Evolutionary conservation across 2,113 vertebrate species (phyloP).

Genomic region (Ictalurus furcatus): DNA sequence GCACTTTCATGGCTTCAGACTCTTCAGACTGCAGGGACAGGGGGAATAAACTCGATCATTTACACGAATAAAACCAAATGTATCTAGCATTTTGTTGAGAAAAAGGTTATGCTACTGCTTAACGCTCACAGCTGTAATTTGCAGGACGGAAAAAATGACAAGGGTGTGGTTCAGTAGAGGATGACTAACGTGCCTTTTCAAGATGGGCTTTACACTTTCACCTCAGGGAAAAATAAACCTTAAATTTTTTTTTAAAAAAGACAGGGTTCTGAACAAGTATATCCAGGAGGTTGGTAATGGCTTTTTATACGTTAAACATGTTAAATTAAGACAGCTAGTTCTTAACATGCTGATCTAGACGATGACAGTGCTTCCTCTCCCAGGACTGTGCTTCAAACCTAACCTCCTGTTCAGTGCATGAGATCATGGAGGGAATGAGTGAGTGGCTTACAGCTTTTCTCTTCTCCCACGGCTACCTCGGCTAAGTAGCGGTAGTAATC

Average conservation of each 20-base stretch:
- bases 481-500: slow-evolving; percentile 97
- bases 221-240: not conserved
- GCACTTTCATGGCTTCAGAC: not conserved
- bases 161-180: slow-evolving; percentile 1
- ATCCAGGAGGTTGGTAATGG: not conserved
- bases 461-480: slow-evolving; percentile 83
- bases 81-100: not conserved
- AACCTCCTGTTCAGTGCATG: not conserved
- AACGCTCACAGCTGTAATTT: not conserved
- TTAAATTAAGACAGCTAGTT: not conserved
- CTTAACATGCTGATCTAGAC: not conserved
- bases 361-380: not conserved
- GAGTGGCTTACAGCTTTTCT: slow-evolving; percentile 78
- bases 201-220: not conserved
- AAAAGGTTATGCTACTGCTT: not conserved
- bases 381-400: not conserved
- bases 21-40: not conserved
- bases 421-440: not conserved
- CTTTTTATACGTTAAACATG: not conserved
- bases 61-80: not conserved
- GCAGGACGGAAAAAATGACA: not conserved
- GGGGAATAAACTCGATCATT: not conserved
- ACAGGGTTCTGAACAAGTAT: not conserved
- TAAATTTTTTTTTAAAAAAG: too few species aligned
- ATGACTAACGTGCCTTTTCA: slow-evolving; percentile 1